Base-by-base conservation (phyloP, 2,888 invertebrate species). In the Xylophagus ater region DNA sequence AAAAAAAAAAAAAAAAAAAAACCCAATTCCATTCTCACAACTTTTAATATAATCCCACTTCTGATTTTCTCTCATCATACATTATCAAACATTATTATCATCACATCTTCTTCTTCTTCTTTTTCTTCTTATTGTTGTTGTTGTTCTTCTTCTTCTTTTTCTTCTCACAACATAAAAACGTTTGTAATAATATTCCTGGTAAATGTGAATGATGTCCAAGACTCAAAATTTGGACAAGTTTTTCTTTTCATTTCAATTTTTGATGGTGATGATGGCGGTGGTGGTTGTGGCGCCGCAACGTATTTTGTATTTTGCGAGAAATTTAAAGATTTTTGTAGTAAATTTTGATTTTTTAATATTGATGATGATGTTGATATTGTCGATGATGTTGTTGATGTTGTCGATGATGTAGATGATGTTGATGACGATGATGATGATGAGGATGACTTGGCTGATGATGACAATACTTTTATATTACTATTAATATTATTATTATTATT, bases 151-250 rank as follows among this genome's bases (percentile, higher is more conserved):
- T n/a, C n/a, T n/a, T n/a, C n/a, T n/a, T n/a, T n/a, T n/a, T n/a
- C n/a, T n/a, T n/a, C n/a, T n/a, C n/a, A n/a, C n/a, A n/a, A n/a
- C n/a, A n/a, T n/a, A n/a, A n/a, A n/a, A n/a, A n/a, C n/a, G n/a
- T n/a, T n/a, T n/a, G n/a, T n/a, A n/a, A n/a, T n/a, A n/a, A n/a
- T n/a, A n/a, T n/a, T n/a, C n/a, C n/a, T n/a, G n/a, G n/a, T n/a
- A n/a, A n/a, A n/a, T n/a, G n/a, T n/a, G n/a, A n/a, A n/a, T n/a
- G n/a, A n/a, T n/a, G n/a, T n/a, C n/a, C n/a, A n/a, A n/a, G n/a
- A n/a, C n/a, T n/a, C 60, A 34, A 62, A 60, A 53, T 52, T 59
- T 50, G 62, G 62, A 50, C 58, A 59, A 42, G 60, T 61, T 43
- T 55, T 56, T 30, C 51, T 35, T n/a, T n/a, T n/a, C n/a, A n/a